phyloP scores from a whole-genome alignment of 2,888 invertebrate genomes.

The Latrodectus hesperus region DNA sequence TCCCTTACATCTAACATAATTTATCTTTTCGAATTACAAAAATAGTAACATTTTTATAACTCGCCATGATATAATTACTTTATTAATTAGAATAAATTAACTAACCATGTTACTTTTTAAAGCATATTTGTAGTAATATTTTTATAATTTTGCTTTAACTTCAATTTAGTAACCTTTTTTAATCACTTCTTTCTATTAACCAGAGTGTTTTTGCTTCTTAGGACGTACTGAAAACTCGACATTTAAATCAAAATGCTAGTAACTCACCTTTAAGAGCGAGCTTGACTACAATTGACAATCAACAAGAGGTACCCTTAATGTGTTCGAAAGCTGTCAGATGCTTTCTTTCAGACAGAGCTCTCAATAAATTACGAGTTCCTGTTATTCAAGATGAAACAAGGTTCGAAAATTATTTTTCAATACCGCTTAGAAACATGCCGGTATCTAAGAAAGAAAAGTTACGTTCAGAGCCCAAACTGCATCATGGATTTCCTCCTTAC shows the following conservation, averaged over 20 bases:
- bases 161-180: no score
- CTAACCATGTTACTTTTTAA: no score
- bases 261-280: slow-evolving; percentile 25
- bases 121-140: no score
- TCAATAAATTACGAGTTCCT: slow-evolving; percentile 38
- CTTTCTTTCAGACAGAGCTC: slow-evolving; percentile 60
- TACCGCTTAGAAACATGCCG: slow-evolving; percentile 6
- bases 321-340: slow-evolving; percentile 36
- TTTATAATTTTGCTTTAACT: no score
- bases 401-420: slow-evolving; percentile 6
- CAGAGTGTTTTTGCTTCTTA: background rate
- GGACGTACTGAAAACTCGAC: slow-evolving; percentile 5
- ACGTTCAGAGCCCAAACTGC: slow-evolving; percentile 51
- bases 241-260: slow-evolving; percentile 1
- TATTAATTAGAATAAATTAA: no score
- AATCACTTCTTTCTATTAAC: no score
- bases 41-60: no score
- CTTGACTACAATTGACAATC: slow-evolving; percentile 31
- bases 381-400: background rate
- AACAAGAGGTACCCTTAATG: slow-evolving; percentile 14
- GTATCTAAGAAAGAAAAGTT: slow-evolving; percentile 21
- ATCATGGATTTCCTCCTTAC: background rate
- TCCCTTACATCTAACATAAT: no score
- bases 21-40: no score
- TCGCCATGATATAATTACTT: no score